Percentiles rank a stretch among this genome's conserved stretches.
Conservation (phyloP, 2,888 invertebrate genomes). For the Eristalis intricaria region DNA sequence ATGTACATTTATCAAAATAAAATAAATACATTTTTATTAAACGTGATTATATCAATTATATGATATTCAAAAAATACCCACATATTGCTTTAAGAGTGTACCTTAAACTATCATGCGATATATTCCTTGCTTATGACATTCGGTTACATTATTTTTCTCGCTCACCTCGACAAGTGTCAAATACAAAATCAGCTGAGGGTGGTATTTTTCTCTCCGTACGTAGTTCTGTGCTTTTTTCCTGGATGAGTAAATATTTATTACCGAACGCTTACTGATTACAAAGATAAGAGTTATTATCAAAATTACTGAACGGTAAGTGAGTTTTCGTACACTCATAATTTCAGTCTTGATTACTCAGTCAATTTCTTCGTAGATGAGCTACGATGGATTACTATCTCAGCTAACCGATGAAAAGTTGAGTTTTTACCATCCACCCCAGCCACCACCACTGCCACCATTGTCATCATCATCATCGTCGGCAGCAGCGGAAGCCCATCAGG, state of each 20-base stretch:
- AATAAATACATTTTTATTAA: not conserved
- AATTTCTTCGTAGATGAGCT: slow-evolving; percentile 79
- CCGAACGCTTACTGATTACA: slow-evolving; percentile 74
- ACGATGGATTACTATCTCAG: slow-evolving; percentile 80
- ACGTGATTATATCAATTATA: not conserved
- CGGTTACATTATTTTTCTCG: not conserved
- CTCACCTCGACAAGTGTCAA: slow-evolving; percentile 41
- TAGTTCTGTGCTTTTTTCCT: slow-evolving; percentile 57
- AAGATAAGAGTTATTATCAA: slow-evolving; percentile 76
- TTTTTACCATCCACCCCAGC: slow-evolving; percentile 73
- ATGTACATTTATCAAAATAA: no score
- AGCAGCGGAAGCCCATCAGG: slow-evolving; percentile 74
- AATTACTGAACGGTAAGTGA: slow-evolving; percentile 78
- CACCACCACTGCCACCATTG: not conserved
- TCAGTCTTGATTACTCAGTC: slow-evolving; percentile 15
- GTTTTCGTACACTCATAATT: not conserved
- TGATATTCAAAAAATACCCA: not conserved
- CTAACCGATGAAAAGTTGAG: slow-evolving; percentile 79
- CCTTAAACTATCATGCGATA: not conserved
- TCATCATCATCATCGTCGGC: not conserved
- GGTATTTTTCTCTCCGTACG: slow-evolving; percentile 63
- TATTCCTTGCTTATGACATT: slow-evolving; percentile 3
- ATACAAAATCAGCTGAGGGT: slow-evolving; percentile 63
- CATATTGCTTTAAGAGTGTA: not conserved
- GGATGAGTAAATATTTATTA: slow-evolving; percentile 64